Evolutionary conservation across 2,113 vertebrate genomes (phyloP), one percentile per base, ranked within the genome.

Genomic region (Tenrec ecaudatus): DNA sequence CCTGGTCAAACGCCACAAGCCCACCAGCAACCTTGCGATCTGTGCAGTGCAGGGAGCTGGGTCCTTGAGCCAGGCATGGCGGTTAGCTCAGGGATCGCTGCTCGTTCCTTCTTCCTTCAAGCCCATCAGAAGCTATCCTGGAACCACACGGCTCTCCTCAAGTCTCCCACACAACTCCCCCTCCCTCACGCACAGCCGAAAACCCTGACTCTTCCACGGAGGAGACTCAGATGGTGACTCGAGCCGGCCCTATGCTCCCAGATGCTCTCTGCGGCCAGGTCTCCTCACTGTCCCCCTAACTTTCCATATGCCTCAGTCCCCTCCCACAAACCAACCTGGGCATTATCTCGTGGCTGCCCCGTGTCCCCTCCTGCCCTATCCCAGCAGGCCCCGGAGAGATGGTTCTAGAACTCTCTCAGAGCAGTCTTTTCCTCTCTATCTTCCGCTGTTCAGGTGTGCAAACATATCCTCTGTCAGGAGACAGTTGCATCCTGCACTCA

Each of bases 21-120:
- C 40, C 20, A 17, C 0, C 0, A 17, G 8, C 36, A 11, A 19
- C 29, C 58, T 66, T 23, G 31, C 2, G 40, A 40, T 0, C 43
- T 38, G 19, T 53, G 81, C 43, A 0, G 23, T 3, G 38, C 53
- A 0, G 0, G 16, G 29, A 29, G 19, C 3, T 4, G 22, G 9
- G 0, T 16, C 10, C 4, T 22, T 4, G 29, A 31, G 8, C 33
- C 11, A 33, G 71, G 66, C 73, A 38, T 15, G 11, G 62, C 57
- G 33, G 38, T 9, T 17, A 31, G 53, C 31, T 76, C 57, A 4
- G 43, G 68, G 29, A 29, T 14, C 57, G n/a, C 19, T 58, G 1
- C 69, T 43, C 2, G 14, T 16, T 66, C 77, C 71, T 82, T 89
- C 47, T 53, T 40, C 64, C 69, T 43, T 75, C 17, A 7, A 1